phyloP scores from a whole-genome alignment of 2,113 vertebrate genomes.

The Heliornis fulica region DNA sequence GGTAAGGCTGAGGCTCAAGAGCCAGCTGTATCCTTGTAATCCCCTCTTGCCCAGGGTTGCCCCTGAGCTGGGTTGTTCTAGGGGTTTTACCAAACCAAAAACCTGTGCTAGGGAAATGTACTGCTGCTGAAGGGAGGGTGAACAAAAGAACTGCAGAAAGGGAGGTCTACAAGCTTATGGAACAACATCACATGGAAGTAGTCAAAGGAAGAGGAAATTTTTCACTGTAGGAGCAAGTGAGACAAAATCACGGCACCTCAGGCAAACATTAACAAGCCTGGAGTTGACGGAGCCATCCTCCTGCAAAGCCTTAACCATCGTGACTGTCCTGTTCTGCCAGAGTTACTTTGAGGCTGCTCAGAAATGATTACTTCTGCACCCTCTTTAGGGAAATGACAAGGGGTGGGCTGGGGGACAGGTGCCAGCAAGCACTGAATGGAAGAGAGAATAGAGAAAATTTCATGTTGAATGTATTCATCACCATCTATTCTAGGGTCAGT shows the following conservation, averaged over 20 bases:
- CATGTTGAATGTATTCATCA: neutral
- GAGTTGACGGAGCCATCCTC: fast-evolving
- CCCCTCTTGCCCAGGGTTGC: neutral
- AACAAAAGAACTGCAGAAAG: neutral
- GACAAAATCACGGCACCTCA: neutral
- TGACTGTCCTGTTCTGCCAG: neutral
- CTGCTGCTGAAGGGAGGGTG: neutral
- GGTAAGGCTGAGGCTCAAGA: neutral
- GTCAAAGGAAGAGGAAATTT: neutral
- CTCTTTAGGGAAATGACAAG: neutral
- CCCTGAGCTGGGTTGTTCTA: neutral
- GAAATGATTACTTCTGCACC: neutral
- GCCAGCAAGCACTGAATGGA: neutral
- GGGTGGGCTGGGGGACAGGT: neutral
- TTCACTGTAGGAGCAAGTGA: neutral
- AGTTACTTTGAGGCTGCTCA: neutral
- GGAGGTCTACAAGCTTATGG: neutral
- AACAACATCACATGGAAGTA: neutral
- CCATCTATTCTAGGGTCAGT: constrained; percentile 21
- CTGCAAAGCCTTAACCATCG: neutral
- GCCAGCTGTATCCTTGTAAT: neutral
- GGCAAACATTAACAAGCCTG: neutral
- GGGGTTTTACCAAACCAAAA: neutral
- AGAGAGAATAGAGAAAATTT: constrained; percentile 31
- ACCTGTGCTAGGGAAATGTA: neutral